Conservation (phyloP, 2,888 invertebrate genomes). For the Eupithecia abbreviata region DNA sequence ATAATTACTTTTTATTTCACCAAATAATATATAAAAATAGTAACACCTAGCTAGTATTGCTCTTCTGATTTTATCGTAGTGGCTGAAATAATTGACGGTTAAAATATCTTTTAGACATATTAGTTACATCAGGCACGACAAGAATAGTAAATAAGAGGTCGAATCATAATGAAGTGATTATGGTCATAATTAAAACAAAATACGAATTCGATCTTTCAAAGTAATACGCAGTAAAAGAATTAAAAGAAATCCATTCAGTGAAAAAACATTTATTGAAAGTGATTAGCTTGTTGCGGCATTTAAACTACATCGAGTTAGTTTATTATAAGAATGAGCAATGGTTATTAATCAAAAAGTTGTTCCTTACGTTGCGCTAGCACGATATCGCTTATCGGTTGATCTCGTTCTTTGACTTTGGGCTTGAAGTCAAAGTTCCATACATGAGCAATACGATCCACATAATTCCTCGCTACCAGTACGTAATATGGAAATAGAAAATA, state of each 20-base stretch:
- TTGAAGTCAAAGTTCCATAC: constrained; percentile 5
- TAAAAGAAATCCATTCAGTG: neutral
- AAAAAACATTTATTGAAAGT: constrained; percentile 7
- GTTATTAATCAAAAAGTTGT: constrained; percentile 41
- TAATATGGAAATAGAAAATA: no score
- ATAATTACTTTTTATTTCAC: no score
- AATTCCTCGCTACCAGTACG: no score
- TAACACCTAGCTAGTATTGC: no score
- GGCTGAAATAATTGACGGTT: no score
- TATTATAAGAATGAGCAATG: constrained; percentile 31
- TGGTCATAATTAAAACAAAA: neutral
- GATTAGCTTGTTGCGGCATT: constrained; percentile 30
- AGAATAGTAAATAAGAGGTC: neutral
- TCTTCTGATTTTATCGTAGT: no score
- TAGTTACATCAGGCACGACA: neutral
- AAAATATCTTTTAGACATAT: neutral
- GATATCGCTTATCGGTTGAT: constrained; percentile 68
- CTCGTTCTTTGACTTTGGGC: constrained; percentile 67
- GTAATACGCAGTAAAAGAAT: neutral
- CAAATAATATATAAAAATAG: no score
- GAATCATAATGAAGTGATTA: neutral
- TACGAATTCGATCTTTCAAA: no score
- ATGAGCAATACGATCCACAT: neutral
- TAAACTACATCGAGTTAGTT: constrained; percentile 25
- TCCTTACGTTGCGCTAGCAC: constrained; percentile 43